Base-by-base conservation (phyloP, 2,113 vertebrate species). In the Poecilia latipinna region DNA sequence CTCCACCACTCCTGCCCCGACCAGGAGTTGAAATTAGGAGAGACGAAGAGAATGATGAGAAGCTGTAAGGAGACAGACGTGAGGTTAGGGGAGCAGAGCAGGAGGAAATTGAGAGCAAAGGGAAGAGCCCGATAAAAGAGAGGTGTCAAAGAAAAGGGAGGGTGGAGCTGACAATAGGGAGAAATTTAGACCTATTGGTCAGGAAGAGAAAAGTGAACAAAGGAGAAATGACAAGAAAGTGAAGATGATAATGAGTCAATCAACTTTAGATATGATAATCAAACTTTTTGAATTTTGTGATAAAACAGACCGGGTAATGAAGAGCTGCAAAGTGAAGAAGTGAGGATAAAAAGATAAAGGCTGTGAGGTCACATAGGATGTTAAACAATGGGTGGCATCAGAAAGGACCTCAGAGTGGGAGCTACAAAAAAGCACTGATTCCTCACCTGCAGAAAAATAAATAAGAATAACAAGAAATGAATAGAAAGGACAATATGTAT, bases 21-120 rank as follows among this genome's bases (percentile, higher is more conserved):
- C 79, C 79, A 81, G 72, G 72, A 83, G 86, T 79, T 79, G 80
- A 84, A 88, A 86, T 75, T 77, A 77, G 74, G 70, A 70, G 69
- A 82, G 72, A 80, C 82, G 83, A 83, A 81, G 66, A 75, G 73
- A 75, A 61, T 79, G 68, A 82, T 71, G 86, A 77, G 70, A 69
- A 73, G 60, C 26, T 22, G 26, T 65, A 39, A 71, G 65, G 48
- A 74, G 74, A 74, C 70, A 61, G 48, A 61, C 61, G 63, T 61
- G 31, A 48, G 39, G 72, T 70, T 32, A 48, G 51, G 39, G 28
- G 32, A 73, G 37, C 37, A 75, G 74, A 69, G 65, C 13, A n/a
- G 26, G 19, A 68, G 42, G 69, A 82, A 75, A 82, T 72, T 76
- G 77, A 37, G 70, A 83, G 78, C 42, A 63, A 71, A 75, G 42